Base-by-base conservation (phyloP, 2,113 vertebrate species). In the Caranx ignobilis region DNA sequence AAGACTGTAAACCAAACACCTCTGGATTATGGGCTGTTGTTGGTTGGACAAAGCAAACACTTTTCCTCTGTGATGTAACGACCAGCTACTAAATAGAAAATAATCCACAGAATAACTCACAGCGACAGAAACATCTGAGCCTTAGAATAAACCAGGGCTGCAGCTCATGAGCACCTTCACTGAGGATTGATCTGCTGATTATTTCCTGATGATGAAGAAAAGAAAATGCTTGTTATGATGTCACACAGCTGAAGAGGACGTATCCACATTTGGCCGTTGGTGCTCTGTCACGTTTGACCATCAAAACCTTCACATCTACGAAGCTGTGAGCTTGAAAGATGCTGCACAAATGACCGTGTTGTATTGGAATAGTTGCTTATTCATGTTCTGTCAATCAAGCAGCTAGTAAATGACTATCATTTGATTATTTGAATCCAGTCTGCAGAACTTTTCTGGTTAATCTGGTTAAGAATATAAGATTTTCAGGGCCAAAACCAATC, bases 181-280 rank as follows among this genome's bases (percentile, higher is more conserved):
- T 45, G 4, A 34, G 0, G 0, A 13, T 74, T 4, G 1, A 73
- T 52, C 1, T 0, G 3, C 45, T 2, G 16, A 48, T 5, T 18
- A 18, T 18, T 7, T 48, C 16, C 18, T 48, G 47, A 48, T 48
- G 16, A 7, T 1, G 26, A 26, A 26, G 26, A 26, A 26, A 26
- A 6, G 7, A 48, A 48, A 48, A 18, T 18, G 16, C 47, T 18
- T 48, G 1, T 48, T 18, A 48, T 16, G 16, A 16, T 15, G 13
- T 47, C 45, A 12, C 13, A 16, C 16, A 6, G 47, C 47, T 48
- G 15, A 18, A 18, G 16, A 16, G 5, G 6, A 48, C 4, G 6
- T 18, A 48, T 19, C 19, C 0, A 47, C 13, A 47, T 16, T 47
- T 5, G 16, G 18, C 16, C 6, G 12, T 48, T 18, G 16, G 5